Base-by-base conservation (phyloP, 1,140 invertebrate species). In the Zeugodacus cucurbitae region DNA sequence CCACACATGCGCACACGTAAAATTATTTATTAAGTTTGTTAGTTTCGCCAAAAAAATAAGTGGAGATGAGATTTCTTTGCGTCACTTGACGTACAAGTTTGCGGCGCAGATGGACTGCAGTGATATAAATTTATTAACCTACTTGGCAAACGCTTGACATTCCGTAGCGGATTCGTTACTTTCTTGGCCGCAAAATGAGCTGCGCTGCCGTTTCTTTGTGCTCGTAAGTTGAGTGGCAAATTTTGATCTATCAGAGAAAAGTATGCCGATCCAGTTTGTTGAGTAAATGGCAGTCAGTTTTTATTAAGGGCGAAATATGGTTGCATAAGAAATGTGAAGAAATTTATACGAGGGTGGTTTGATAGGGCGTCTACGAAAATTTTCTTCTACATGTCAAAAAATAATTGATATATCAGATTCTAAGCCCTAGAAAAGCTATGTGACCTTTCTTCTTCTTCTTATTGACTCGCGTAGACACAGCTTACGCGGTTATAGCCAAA, bases 101-200 rank as follows among this genome's bases (percentile, higher is more conserved):
- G 34, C 74, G 74, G 74, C 74, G 26, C 74, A 82, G 74, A 82
- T 82, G 74, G 74, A 48, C 74, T 54, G 74, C 74, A 82, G 74
- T 82, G 74, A 82, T 82, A 82, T 82, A 82, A 82, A 82, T 82
- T 82, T 82, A 82, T 82, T 82, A 82, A 82, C 74, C 74, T 48
- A 82, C 74, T 82, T 82, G 74, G 74, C 74, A 82, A 48, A 3
- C 14, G 32, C 26, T 82, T 82, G 74, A 82, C 74, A 82, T 48
- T 82, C 41, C 22, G 37, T 48, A 34, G 74, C 41, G 14, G 41
- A 22, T 74, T 74, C 74, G 44, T 82, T 29, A 48, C 20, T 44
- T 82, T 26, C 41, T 26, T 48, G 37, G 74, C 74, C 41, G 41
- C 41, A n/a, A 5, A 41, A 41, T n/a, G 17, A 37, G 7, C 74